A percentile compares a stretch with the other conserved stretches of the same genome.
These are phyloP conservation scores for Sepioteuthis lessoniana DNA, from an alignment of 2,888 invertebrate species.

Conservation along the genomic window DNA sequence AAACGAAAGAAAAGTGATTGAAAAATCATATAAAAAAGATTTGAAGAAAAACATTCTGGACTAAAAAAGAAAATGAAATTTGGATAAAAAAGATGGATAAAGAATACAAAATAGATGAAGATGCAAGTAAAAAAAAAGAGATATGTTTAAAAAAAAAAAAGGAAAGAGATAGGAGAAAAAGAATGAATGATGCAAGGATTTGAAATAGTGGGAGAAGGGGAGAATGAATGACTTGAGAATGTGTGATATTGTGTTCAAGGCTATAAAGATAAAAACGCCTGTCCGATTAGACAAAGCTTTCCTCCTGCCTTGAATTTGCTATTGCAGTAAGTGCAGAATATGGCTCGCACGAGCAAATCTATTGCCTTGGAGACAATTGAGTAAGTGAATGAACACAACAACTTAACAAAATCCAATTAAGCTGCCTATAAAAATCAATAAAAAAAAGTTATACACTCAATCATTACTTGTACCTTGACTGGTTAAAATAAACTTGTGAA, in stretches of 20 bases:
- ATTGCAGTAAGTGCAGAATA: background rate
- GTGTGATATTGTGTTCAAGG: background rate
- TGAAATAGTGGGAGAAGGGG: too few species aligned
- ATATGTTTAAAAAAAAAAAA: too few species aligned
- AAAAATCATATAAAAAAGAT: too few species aligned
- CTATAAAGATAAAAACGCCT: background rate
- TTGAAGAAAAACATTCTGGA: too few species aligned
- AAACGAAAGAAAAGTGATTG: too few species aligned
- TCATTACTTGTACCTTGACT: background rate
- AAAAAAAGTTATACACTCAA: background rate
- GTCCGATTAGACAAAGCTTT: background rate
- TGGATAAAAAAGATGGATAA: too few species aligned
- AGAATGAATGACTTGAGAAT: background rate
- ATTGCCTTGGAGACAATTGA: background rate
- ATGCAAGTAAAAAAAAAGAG: too few species aligned
- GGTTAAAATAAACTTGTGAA: background rate
- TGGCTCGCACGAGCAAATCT: background rate
- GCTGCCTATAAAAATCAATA: background rate
- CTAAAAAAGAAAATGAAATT: too few species aligned
- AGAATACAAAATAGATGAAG: too few species aligned
- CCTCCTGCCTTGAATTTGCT: background rate
- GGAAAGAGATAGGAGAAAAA: too few species aligned
- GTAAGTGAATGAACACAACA: background rate
- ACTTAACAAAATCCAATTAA: background rate
- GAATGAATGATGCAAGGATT: too few species aligned